Percentiles rank a stretch among this genome's conserved stretches.
These are phyloP conservation scores for Alfaro cultratus DNA, from an alignment of 2,797 vertebrate species.

Conservation along the genomic window DNA sequence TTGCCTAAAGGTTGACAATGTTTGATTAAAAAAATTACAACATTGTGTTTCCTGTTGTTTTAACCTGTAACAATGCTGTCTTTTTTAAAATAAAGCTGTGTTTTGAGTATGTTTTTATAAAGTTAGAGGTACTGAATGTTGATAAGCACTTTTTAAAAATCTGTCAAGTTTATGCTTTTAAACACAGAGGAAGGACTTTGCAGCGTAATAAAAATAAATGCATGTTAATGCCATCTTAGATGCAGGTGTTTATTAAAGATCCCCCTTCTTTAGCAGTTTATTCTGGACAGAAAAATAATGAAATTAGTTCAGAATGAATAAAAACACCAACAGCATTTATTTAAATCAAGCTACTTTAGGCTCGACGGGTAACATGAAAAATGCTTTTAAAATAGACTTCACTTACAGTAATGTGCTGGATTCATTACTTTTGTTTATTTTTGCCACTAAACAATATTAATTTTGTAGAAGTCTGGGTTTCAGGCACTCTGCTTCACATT, in stretches of 20 bases:
- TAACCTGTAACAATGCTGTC: constrained; percentile 65
- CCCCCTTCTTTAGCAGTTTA: not conserved
- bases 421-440: not conserved
- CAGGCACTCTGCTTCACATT: not conserved
- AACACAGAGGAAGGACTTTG: not conserved
- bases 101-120: constrained; percentile 65
- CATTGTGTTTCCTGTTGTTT: constrained; percentile 70
- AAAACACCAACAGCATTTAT: not conserved
- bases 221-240: not conserved
- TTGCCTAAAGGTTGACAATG: constrained; percentile 49
- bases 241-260: not conserved
- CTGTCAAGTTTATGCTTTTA: not conserved
- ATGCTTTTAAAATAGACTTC: not conserved
- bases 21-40: constrained; percentile 74
- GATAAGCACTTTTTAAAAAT: not conserved
- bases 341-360: not conserved
- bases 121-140: constrained; percentile 12
- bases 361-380: not conserved
- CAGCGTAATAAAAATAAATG: not conserved
- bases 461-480: not conserved
- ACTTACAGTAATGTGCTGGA: not conserved
- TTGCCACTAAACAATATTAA: not conserved
- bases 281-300: not conserved
- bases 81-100: constrained; percentile 70
- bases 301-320: not conserved